Base-by-base conservation (phyloP, 1,140 invertebrate species). In the Ips nitidus region DNA sequence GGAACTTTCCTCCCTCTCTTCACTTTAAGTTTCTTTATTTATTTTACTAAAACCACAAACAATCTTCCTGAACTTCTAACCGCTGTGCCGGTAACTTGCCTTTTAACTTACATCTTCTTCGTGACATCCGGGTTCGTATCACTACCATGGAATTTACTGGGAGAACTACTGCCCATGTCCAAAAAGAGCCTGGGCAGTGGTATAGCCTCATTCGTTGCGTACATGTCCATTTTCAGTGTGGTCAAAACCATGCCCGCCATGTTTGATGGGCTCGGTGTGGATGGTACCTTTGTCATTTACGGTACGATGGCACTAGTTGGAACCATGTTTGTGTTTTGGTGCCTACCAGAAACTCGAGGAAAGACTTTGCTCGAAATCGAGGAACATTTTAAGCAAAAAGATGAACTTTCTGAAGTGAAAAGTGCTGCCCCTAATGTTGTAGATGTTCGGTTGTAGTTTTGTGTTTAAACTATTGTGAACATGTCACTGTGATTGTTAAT, bases 301-400 rank as follows among this genome's bases (percentile, higher is more conserved):
- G 87, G 88, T 38, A 78, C 81, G 1, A 78, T 91, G 65, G 86
- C 89, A 8, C 77, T 89, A 2, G 4, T 88, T 41, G 90, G 91
- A 2, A 85, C 87, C 3, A 75, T 87, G 7, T 82, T 91, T 41
- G 77, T 92, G 52, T 86, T 85, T 63, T 83, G 88, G 41, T 86
- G 88, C 65, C 77, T 94, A 38, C 92, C 93, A 4, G 91, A 94
- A 81, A 94, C 92, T 0, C 92, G 89, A 80, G 90, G 91, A 5
- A 90, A 87, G 73, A 88, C 86, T 37, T 81, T 94, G 60, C 87
- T 92, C 76, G 90, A 94, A 76, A 92, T 94, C 65, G 87, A 89
- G 75, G 83, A 84, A 43, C 79, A 78, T 52, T 87, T 88, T 70
- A 69, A 71, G 22, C 4, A 50, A n/a, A 38, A 59, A 42, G 41